These are phyloP conservation scores for Marmota flaviventris DNA, from an alignment of 2,113 vertebrate species.

Conservation along the genomic window DNA sequence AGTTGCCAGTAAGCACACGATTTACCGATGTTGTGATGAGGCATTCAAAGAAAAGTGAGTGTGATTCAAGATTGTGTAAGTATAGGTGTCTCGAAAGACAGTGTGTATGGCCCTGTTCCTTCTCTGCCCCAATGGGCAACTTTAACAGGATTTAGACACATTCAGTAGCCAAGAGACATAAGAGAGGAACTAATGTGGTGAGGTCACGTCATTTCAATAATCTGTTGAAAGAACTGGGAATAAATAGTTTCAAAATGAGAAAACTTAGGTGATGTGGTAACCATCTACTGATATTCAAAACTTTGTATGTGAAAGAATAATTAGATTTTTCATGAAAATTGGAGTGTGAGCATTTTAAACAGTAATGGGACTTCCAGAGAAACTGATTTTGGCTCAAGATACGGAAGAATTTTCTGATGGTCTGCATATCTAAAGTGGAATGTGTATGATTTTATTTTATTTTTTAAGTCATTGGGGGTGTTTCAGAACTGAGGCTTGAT, in stretches of 20 bases:
- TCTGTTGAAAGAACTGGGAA: neutral
- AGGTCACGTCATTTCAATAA: neutral
- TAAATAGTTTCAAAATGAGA: conserved; percentile 34
- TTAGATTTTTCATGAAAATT: conserved; percentile 14
- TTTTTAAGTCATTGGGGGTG: neutral
- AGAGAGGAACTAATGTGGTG: neutral
- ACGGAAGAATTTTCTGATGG: conserved; percentile 1
- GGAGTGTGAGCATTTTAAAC: conserved; percentile 31
- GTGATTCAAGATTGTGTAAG: neutral
- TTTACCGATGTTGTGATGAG: neutral
- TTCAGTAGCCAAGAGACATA: neutral
- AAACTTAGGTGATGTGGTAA: neutral
- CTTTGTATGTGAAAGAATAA: neutral
- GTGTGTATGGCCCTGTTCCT: neutral
- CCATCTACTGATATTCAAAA: conserved; percentile 2
- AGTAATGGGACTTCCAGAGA: neutral
- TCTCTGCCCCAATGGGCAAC: neutral
- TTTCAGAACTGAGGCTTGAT: conserved; percentile 11
- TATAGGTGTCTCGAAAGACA: neutral
- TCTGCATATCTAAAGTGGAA: neutral
- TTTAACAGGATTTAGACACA: neutral
- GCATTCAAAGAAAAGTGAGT: conserved; percentile 17
- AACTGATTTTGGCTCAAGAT: conserved; percentile 23
- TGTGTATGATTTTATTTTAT: conserved; percentile 5
- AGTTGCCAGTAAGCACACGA: neutral